A percentile compares a stretch with the other conserved stretches of the same genome.
phyloP scores from a whole-genome alignment of 1,140 invertebrate genomes.

The Caenorhabditis briggsae region DNA sequence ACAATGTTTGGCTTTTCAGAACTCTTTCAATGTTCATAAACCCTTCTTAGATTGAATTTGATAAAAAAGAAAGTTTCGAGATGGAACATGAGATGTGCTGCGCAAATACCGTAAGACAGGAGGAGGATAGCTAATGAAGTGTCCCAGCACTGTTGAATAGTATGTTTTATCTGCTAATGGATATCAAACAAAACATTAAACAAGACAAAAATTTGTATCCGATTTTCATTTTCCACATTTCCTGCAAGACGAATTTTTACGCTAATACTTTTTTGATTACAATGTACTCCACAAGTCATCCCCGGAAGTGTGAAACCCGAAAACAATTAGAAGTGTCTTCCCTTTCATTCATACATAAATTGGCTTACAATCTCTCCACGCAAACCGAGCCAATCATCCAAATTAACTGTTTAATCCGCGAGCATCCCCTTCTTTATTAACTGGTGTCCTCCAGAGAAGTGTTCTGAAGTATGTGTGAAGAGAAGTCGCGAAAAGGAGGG shows the following conservation, averaged over 20 bases:
- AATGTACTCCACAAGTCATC: no score
- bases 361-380: slow-evolving; percentile 39
- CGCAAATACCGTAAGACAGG: slow-evolving; percentile 36
- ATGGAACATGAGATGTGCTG: not conserved
- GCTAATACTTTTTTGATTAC: no score
- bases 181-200: slow-evolving; percentile 34
- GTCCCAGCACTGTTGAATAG: not conserved
- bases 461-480: slow-evolving; percentile 23
- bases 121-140: slow-evolving; percentile 20
- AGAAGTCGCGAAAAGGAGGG: not conserved
- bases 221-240: no score
- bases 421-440: slow-evolving; percentile 46
- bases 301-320: not conserved
- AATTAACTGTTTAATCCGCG: slow-evolving; percentile 49
- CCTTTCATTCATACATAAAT: slow-evolving; percentile 32
- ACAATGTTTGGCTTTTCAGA: not conserved
- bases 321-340: slow-evolving; percentile 18
- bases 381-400: not conserved
- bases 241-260: no score
- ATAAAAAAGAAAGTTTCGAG: not conserved
- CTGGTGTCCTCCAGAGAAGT: slow-evolving; percentile 31
- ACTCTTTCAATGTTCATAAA: slow-evolving; percentile 1
- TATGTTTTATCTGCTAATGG: not conserved
- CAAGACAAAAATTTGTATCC: no score
- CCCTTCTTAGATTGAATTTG: not conserved